Conservation (phyloP, 2,888 invertebrate genomes). For the Euplexia lucipara region DNA sequence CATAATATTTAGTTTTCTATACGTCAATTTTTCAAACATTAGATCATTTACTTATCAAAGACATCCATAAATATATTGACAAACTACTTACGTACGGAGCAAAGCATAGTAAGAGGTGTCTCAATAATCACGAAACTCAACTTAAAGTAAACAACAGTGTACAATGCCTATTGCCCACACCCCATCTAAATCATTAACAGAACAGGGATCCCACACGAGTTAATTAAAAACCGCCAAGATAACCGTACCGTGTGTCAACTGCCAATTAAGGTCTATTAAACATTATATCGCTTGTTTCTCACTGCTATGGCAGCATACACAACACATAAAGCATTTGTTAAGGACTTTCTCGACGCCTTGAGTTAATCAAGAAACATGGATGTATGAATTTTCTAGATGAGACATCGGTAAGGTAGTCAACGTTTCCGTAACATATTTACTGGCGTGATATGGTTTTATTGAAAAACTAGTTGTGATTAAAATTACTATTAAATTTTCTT, state of each 20-base stretch:
- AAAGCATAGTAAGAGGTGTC: no score
- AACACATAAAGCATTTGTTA: conserved; percentile 82
- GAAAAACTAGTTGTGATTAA: no score
- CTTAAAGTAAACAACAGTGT: conserved; percentile 2
- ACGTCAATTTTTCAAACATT: no score
- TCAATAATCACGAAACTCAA: not conserved
- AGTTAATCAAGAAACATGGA: conserved; percentile 68
- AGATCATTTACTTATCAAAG: no score
- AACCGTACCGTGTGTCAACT: conserved; percentile 69
- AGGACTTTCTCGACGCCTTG: conserved; percentile 78
- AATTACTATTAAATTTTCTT: no score
- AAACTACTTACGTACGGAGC: no score
- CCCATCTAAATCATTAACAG: conserved; percentile 21
- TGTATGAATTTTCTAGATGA: conserved; percentile 30
- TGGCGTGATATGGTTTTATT: no score
- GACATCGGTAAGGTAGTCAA: no score
- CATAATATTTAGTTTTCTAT: no score
- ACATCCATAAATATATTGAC: no score
- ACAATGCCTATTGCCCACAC: conserved; percentile 2
- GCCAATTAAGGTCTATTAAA: conserved; percentile 86
- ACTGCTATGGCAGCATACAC: conserved; percentile 77
- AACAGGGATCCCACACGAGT: conserved; percentile 67
- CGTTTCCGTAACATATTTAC: no score
- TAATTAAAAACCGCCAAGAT: conserved; percentile 59
- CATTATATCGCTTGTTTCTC: conserved; percentile 77